Base-by-base conservation (phyloP, 2,113 vertebrate genomes). In the Bufo bufo region DNA sequence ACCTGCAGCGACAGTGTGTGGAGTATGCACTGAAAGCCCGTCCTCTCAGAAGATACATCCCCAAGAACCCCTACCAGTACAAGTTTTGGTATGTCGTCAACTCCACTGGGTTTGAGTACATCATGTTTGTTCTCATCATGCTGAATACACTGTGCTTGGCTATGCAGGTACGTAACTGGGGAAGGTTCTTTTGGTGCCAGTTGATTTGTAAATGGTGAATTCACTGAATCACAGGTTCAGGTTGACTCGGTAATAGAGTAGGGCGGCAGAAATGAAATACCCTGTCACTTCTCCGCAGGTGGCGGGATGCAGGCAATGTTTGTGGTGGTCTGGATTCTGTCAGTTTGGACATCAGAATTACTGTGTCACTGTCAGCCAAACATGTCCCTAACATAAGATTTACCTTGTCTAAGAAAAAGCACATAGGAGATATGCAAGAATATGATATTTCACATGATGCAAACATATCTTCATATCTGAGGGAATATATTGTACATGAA, bases 41-140 rank as follows among this genome's bases (percentile, higher is more conserved):
- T 69, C 98, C 98, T 3, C 93, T 99, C 91, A 96, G 97, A 88
- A 96, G 97, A 91, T 99, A 99, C 90, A 99, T 99, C 91, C 98
- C 98, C 75, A 99, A 99, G 95, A 99, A 99, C 90, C 97, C 97
- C 3, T 99, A 99, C 94, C 98, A 99, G 95, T 99, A 99, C 94
- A 99, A 99, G 94, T 99, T 99, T 95, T 99, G 98, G 98, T 99
- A 99, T 89, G 97, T 99, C 96, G 98, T 99, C 92, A 99, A 99
- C 95, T 99, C 98, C 90, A 97, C 98, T 3, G 97, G 96, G 84
- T 99, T 99, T 92, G 98, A 99, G 94, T 99, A 99, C 95, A 97
- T 99, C 96, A 99, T 99, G 98, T 99, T 99, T 93, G 97, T 99
- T 90, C 98, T 99, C 94, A 99, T 99, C 94, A 97, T 99, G 96